Base-by-base conservation (phyloP, 2,797 vertebrate genomes). In the Tapera naevia region DNA sequence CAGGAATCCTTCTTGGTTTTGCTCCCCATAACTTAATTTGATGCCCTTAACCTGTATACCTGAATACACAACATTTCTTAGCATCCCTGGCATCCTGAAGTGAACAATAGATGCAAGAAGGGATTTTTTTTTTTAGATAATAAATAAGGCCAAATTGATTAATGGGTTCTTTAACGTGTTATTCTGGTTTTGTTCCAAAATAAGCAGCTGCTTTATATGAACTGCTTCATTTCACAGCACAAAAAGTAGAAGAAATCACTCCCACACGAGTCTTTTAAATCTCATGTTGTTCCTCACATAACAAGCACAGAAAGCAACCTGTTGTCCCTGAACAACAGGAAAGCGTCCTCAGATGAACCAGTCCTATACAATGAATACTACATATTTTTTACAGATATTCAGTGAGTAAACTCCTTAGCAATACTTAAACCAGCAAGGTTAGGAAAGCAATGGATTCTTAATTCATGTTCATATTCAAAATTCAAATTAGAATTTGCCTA, bases 121-220 rank as follows among this genome's bases (percentile, higher is more conserved):
- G 37, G 18, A n/a, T n/a, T 33, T 57, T 37, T 17, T 2, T 67
- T 88, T 86, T 88, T 18, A 17, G 92, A 80, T 37, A 91, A 74
- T 67, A 66, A 69, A 61, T 66, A 80, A 93, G 91, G 91, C 86
- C 48, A 21, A 93, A 90, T 81, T 87, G 92, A 96, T 90, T 94
- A 94, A 93, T 93, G 83, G 22, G 21, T 76, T 91, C 82, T 83
- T 91, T 86, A 96, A 93, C 4, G 61, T 14, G 46, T 86, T 86
- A 62, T 12, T 66, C 85, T 96, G 94, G 88, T 81, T 93, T 76
- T 57, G 62, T 62, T 96, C 94, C 92, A 96, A 94, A 96, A 90
- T 13, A 93, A 93, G 74, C 91, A 97, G 91, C 96, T 96, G 94
- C 90, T 93, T 96, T 87, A 41, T 62, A 46, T 69, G 83, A 95